Evolutionary conservation across 2,888 invertebrate genomes (phyloP).

Genomic region (Priocnemis perturbator): DNA sequence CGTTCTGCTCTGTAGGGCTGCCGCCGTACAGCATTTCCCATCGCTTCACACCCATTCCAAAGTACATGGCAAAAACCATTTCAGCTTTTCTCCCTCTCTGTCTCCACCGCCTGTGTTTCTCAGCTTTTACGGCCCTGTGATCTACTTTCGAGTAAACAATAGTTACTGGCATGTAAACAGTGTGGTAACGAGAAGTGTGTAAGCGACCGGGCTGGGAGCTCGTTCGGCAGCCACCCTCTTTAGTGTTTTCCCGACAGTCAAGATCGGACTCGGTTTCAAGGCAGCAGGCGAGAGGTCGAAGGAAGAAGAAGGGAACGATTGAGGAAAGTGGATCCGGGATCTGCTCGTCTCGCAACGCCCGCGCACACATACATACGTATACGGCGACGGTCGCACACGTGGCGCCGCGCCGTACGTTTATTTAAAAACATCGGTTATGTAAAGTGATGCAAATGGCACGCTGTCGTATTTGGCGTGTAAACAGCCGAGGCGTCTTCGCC

Average conservation of each 20-base stretch:
- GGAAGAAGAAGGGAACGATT: neutral
- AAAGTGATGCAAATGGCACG: constrained; percentile 61
- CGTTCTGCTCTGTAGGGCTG: neutral
- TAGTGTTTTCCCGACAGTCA: constrained; percentile 8
- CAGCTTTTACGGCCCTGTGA: constrained; percentile 10
- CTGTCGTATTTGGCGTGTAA: constrained; percentile 60
- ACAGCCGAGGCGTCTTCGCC: constrained; percentile 54
- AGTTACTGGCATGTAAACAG: constrained; percentile 62
- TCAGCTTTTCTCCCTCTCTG: constrained; percentile 23
- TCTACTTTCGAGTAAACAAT: constrained; percentile 62
- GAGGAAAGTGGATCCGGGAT: constrained; percentile 4
- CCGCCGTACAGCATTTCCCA: neutral
- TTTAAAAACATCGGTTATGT: constrained; percentile 63
- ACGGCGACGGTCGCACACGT: neutral
- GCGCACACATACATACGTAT: constrained; percentile 8
- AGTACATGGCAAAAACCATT: constrained; percentile 21
- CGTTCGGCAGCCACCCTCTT: constrained; percentile 26
- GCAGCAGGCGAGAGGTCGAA: neutral
- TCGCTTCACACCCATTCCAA: constrained; percentile 8
- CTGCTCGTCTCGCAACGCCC: neutral
- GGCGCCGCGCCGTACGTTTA: constrained; percentile 30
- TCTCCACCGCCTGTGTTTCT: too few species aligned
- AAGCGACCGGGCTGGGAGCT: constrained; percentile 17
- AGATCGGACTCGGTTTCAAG: neutral
- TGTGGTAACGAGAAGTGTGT: constrained; percentile 57